Percentiles rank a stretch among this genome's conserved stretches.
phyloP scores from a whole-genome alignment of 2,888 invertebrate genomes.

The Volucella inanis region DNA sequence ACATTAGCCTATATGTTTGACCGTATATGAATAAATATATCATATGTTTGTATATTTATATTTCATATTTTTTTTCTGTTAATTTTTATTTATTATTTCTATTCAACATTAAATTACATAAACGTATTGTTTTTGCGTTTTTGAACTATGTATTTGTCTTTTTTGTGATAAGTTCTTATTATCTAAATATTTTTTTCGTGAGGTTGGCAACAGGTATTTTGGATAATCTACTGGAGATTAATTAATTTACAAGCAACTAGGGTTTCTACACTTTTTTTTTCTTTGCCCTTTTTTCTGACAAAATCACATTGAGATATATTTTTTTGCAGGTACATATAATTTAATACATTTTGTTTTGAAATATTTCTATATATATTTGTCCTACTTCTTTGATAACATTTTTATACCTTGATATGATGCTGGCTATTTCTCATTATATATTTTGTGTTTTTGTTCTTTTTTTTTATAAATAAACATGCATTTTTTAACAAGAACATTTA shows the following conservation, averaged over 20 bases:
- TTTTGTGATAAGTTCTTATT: background rate
- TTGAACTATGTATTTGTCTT: constrained; percentile 18
- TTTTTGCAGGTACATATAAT: constrained; percentile 60
- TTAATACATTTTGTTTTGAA: constrained; percentile 54
- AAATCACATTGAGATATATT: constrained; percentile 64
- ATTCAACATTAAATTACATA: background rate
- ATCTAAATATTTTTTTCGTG: constrained; percentile 7
- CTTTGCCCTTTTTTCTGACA: constrained; percentile 40
- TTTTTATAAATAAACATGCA: constrained; percentile 34
- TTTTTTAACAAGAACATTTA: constrained; percentile 51
- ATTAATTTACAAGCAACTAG: constrained; percentile 51
- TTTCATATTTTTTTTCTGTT: constrained; percentile 27
- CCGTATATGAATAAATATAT: constrained; percentile 30
- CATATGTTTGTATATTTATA: too few species aligned
- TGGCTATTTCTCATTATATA: constrained; percentile 56
- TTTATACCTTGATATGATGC: constrained; percentile 59
- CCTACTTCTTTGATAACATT: constrained; percentile 24
- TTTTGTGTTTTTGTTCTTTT: background rate
- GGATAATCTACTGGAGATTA: constrained; percentile 4
- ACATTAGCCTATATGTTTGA: constrained; percentile 7
- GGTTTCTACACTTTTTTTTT: constrained; percentile 13
- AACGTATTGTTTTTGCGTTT: background rate
- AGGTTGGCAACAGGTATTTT: constrained; percentile 49
- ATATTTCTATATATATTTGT: constrained; percentile 52
- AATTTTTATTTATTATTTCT: background rate